Base-by-base conservation (phyloP, 2,888 invertebrate species). In the Agapetus fuscipes region DNA sequence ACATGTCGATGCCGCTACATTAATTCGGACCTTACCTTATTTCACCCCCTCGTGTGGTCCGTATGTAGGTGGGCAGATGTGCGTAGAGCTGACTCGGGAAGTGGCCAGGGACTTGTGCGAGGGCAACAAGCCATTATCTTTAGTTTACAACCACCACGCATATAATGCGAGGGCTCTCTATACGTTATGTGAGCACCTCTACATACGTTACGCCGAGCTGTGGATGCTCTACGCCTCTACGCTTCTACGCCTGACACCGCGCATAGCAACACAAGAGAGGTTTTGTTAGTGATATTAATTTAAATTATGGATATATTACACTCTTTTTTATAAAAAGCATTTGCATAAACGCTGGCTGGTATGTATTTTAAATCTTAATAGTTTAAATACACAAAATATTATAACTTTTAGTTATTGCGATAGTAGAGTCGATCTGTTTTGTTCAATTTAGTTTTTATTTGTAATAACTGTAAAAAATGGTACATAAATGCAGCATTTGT, bases 1-100 rank as follows among this genome's bases (percentile, higher is more conserved):
- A 46, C 46, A 46, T 41, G 46, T 46, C 46, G 46, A 46, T 46
- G 46, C 46, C 46, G 46, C 38, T 46, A 46, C 46, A 46, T 46
- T 46, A 46, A 46, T 46, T 46, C 46, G 46, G 46, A 46, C 46
- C 41, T 43, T 43, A 43, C 39, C 46, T 42, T 37, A 39, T 37
- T 46, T 37, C 46, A 37, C 39, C 37, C 43, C 45, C 37, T 20
- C 17, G 29, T 15, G 36, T 30, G 17, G 38, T 31, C 30, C 36
- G 25, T 16, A 17, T 26, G 11, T 26, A 29, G 38, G 43, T 33
- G 39, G 34, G n/a, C 27, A 27, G 15, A 25, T 7, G 15, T 12
- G 30, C n/a, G 14, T 20, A 20, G 20, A n/a, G n/a, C n/a, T 20
- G 12, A 14, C 13, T 7, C 30, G 27, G 17, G 17, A 30, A 17